These are phyloP conservation scores for Anas acuta DNA, from an alignment of 2,797 vertebrate genomes.

Conservation along the genomic window DNA sequence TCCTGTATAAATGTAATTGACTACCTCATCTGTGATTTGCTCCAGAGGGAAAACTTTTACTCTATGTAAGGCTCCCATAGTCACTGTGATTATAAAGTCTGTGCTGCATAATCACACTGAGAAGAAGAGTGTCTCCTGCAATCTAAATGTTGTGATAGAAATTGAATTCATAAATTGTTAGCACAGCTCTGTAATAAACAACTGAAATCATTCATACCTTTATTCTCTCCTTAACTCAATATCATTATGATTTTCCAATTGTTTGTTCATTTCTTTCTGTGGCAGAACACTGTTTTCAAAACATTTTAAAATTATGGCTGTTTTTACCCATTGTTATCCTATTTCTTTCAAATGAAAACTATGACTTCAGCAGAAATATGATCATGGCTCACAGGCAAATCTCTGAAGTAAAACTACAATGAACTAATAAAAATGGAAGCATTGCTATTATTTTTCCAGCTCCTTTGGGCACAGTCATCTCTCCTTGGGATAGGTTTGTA, in stretches of 20 bases:
- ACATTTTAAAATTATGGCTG: neutral
- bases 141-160: neutral
- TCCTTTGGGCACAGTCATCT: neutral
- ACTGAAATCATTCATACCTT: neutral
- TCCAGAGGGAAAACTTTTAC: neutral
- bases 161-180: neutral
- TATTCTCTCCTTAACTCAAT: neutral
- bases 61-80: neutral
- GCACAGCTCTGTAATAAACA: neutral
- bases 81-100: neutral
- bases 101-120: neutral
- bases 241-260: neutral
- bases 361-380: neutral
- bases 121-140: neutral
- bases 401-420: neutral
- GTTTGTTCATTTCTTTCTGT: neutral
- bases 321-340: neutral
- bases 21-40: slow-evolving; percentile 1
- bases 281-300: neutral
- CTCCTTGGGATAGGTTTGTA: neutral
- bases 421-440: neutral
- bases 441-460: neutral
- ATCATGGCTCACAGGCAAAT: neutral
- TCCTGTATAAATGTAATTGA: slow-evolving; percentile 4
- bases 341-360: neutral